phyloP scores from a whole-genome alignment of 92 coral and sea anemone genomes.

The Meandrina meandrites region DNA sequence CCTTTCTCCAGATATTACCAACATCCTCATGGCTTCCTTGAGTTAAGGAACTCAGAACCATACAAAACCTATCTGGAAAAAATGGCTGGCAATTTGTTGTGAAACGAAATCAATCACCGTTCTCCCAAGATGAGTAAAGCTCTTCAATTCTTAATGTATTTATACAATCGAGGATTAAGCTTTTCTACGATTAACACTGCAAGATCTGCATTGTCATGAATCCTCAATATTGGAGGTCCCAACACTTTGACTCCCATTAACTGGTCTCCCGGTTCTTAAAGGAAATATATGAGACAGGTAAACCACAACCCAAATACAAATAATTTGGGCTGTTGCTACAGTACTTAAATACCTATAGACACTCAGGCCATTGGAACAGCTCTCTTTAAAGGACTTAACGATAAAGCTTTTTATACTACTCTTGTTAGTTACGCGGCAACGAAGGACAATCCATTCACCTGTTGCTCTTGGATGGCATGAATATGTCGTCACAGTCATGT shows the following conservation, averaged over 20 bases:
- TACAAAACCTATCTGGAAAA: constrained; percentile 45
- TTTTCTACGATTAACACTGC: constrained; percentile 56
- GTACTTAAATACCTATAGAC: constrained; percentile 35
- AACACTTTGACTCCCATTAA: constrained; percentile 38
- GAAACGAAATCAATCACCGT: constrained; percentile 51
- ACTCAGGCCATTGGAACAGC: constrained; percentile 23
- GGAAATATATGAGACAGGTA: constrained; percentile 38
- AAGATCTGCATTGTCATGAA: constrained; percentile 42
- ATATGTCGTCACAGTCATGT: too few species aligned
- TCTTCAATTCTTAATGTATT: constrained; percentile 41
- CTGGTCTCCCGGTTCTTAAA: constrained; percentile 53
- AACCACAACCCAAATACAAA: constrained; percentile 47
- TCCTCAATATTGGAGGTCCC: constrained; percentile 12
- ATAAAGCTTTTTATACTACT: constrained; percentile 34
- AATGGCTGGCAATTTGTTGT: constrained; percentile 54
- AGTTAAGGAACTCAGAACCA: constrained; percentile 51
- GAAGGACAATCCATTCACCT: constrained; percentile 54
- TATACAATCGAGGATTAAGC: constrained; percentile 37
- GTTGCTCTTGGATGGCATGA: too few species aligned
- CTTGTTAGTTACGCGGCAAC: constrained; percentile 46
- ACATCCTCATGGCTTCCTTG: constrained; percentile 58
- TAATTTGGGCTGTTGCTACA: constrained; percentile 54
- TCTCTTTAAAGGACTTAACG: constrained; percentile 44
- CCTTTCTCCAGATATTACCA: constrained; percentile 44
- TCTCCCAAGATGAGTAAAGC: constrained; percentile 39